These are phyloP conservation scores for Mythimna albipuncta DNA, from an alignment of 2,888 invertebrate genomes.

Conservation along the genomic window DNA sequence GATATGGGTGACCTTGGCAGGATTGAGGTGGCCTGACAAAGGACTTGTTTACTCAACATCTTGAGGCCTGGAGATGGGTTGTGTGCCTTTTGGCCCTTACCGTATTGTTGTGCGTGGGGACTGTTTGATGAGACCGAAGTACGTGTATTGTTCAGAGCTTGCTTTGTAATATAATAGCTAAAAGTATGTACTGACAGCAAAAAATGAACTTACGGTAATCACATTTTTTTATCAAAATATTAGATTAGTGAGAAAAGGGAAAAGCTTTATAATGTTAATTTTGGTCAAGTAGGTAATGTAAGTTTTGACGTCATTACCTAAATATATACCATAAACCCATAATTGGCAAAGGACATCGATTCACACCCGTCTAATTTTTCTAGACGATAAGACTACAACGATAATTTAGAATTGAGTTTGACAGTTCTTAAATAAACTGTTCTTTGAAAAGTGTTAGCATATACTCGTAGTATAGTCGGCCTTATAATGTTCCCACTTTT, in stretches of 20 bases:
- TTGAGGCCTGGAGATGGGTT: constrained; percentile 18
- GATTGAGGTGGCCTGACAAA: constrained; percentile 43
- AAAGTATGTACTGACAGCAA: not conserved
- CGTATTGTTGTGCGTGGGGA: constrained; percentile 23
- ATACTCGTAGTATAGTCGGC: no score
- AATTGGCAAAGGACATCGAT: no score
- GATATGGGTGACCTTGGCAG: constrained; percentile 18
- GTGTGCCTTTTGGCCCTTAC: constrained; percentile 37
- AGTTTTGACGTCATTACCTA: no score
- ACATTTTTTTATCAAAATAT: not conserved
- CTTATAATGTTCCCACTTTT: no score
- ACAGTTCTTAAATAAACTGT: not conserved
- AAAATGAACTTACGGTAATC: not conserved
- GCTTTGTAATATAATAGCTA: not conserved
- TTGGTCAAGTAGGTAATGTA: no score
- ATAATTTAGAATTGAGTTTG: not conserved
- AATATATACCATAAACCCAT: no score
- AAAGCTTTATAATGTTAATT: no score
- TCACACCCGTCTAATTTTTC: no score
- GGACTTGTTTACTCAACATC: constrained; percentile 25
- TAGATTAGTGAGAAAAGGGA: no score
- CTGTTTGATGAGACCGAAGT: constrained; percentile 27
- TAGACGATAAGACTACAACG: not conserved
- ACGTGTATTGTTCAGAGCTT: constrained; percentile 18
- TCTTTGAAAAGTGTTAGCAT: not conserved